A percentile compares a stretch with the other conserved stretches of the same genome.
Conservation (phyloP, 2,888 invertebrate species). For the Uloborus plumipes region DNA sequence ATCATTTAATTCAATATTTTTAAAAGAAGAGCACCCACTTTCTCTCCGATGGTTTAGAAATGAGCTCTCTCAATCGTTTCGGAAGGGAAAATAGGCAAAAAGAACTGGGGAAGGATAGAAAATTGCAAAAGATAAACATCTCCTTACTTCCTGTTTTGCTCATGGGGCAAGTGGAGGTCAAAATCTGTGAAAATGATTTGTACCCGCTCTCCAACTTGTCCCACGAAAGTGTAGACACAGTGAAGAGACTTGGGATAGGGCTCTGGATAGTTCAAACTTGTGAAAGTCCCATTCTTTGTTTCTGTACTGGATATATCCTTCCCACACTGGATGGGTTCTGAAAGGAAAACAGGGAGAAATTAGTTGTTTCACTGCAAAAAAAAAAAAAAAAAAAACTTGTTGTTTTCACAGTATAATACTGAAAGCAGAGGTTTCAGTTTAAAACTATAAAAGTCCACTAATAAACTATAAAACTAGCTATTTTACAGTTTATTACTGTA, state of each 20-base stretch:
- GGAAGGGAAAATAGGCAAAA: too few species aligned
- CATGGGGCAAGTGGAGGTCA: constrained; percentile 76
- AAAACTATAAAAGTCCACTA: too few species aligned
- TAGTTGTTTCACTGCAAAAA: too few species aligned
- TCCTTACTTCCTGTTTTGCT: constrained; percentile 62
- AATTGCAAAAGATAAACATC: neutral
- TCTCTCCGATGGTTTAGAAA: too few species aligned
- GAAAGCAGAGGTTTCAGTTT: too few species aligned
- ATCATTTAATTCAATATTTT: too few species aligned
- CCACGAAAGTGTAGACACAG: constrained; percentile 88
- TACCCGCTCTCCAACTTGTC: constrained; percentile 7
- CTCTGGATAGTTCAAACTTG: constrained; percentile 85
- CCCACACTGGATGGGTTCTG: constrained; percentile 75
- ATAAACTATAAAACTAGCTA: too few species aligned
- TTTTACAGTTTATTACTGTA: too few species aligned
- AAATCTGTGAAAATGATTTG: constrained; percentile 89
- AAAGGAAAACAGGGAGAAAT: neutral
- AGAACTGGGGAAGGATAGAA: neutral
- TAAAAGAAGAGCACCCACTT: too few species aligned
- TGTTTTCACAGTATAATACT: too few species aligned
- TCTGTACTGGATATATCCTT: constrained; percentile 83
- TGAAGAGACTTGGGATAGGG: constrained; percentile 84
- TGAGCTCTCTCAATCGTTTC: too few species aligned
- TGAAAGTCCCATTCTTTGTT: constrained; percentile 85
- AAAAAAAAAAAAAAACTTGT: too few species aligned